A percentile compares a stretch with the other conserved stretches of the same genome.
phyloP scores from a whole-genome alignment of 2,113 vertebrate genomes.

The Ranitomeya imitator region DNA sequence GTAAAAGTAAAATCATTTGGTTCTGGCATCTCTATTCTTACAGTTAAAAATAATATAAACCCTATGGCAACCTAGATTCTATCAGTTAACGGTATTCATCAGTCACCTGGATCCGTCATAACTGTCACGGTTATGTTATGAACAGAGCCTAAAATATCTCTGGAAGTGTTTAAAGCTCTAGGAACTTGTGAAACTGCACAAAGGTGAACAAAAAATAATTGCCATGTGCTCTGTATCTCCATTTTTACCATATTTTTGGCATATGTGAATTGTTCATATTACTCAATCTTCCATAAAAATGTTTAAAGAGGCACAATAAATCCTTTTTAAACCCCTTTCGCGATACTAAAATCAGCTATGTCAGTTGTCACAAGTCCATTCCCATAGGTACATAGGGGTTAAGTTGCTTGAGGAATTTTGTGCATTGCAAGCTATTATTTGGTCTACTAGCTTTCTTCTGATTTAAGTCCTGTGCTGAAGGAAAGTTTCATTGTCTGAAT shows the following conservation, averaged over 20 bases:
- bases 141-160: background rate
- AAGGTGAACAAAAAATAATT: background rate
- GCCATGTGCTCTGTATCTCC: background rate
- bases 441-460: constrained; percentile 23
- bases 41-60: background rate
- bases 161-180: background rate
- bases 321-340: background rate
- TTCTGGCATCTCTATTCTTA: background rate
- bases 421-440: constrained; percentile 24
- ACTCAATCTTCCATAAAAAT: background rate
- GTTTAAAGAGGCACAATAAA: background rate
- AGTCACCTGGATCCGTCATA: background rate
- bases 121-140: background rate
- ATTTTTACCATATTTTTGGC: background rate
- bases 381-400: background rate
- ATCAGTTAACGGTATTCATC: background rate
- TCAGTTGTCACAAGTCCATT: background rate
- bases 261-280: background rate
- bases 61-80: background rate
- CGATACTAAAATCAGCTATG: background rate
- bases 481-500: constrained; percentile 42
- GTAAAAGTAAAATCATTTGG: background rate
- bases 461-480: constrained; percentile 29
- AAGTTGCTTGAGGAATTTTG: background rate
- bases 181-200: background rate